Conservation (phyloP, 1,140 invertebrate species). For the Anadara kagoshimensis region DNA sequence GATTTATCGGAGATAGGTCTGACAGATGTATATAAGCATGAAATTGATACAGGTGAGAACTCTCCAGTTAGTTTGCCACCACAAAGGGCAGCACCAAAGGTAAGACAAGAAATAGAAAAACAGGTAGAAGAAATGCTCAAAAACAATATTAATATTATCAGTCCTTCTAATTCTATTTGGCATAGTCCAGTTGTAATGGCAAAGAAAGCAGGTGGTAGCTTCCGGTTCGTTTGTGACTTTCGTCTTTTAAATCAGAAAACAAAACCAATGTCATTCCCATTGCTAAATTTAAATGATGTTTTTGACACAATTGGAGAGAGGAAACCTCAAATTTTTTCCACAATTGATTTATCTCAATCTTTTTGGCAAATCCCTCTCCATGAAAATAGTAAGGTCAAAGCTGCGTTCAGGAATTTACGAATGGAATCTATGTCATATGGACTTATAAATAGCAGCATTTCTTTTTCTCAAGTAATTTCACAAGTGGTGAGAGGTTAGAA, state of each 20-base stretch:
- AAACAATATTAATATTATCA: conserved; percentile 39
- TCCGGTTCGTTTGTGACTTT: conserved; percentile 47
- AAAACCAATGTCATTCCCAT: conserved; percentile 14
- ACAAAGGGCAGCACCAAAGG: neutral
- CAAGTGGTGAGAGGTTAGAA: conserved; percentile 17
- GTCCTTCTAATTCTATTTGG: conserved; percentile 36
- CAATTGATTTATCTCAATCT: too few relatives aligned
- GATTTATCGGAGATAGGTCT: too few relatives aligned
- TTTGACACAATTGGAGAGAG: too few relatives aligned
- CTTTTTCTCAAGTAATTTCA: conserved; percentile 35
- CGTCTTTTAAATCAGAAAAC: conserved; percentile 39
- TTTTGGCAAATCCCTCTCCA: conserved; percentile 49
- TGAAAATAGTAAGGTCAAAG: conserved; percentile 38
- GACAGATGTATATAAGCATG: too few relatives aligned
- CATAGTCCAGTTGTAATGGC: conserved; percentile 42
- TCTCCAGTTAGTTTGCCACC: too few relatives aligned
- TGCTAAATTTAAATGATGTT: too few relatives aligned
- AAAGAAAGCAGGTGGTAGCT: conserved; percentile 36
- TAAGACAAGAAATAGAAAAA: neutral
- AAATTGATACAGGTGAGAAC: too few relatives aligned
- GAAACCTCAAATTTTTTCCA: too few relatives aligned
- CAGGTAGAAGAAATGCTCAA: conserved; percentile 44
- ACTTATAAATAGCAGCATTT: conserved; percentile 29
- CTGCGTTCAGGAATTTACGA: conserved; percentile 41
- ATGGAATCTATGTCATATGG: conserved; percentile 36